Conservation (phyloP, 2,113 vertebrate species). For the Scartelaos histophorus region DNA sequence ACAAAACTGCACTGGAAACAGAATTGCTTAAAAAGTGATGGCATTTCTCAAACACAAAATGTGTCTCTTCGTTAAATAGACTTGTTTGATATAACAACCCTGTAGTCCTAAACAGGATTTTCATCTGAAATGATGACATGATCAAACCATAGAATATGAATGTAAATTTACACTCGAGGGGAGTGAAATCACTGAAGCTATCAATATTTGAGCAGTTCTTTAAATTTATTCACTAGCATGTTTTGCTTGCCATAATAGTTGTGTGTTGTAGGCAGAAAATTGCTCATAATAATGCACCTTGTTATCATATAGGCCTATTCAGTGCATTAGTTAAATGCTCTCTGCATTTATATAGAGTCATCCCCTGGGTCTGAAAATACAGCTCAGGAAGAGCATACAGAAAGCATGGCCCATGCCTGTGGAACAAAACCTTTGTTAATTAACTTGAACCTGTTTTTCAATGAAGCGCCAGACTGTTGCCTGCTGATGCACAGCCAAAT, state of each 20-base stretch:
- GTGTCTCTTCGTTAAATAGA: background rate
- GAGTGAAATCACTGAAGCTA: no score
- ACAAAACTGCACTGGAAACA: no score
- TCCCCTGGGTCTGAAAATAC: constrained; percentile 39
- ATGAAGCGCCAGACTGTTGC: constrained; percentile 32
- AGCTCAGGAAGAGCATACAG: constrained; percentile 22
- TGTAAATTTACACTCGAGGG: no score
- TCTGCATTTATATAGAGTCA: constrained; percentile 41
- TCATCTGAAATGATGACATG: background rate
- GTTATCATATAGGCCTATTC: constrained; percentile 20
- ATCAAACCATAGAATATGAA: no score
- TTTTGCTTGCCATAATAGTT: constrained; percentile 12
- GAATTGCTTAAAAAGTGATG: no score
- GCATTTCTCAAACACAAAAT: background rate
- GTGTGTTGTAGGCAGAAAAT: constrained; percentile 5
- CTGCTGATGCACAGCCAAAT: constrained; percentile 34
- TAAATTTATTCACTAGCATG: background rate
- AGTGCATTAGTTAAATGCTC: constrained; percentile 26
- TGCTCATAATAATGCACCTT: constrained; percentile 9
- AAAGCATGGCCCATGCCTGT: constrained; percentile 25
- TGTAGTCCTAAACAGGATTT: background rate
- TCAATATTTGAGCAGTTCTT: no score
- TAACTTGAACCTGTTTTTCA: constrained; percentile 42
- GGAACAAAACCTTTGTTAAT: constrained; percentile 52
- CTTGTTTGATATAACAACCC: no score